These are phyloP conservation scores for Spinus olivaceus DNA, from an alignment of 2,797 vertebrate species.

Conservation along the genomic window DNA sequence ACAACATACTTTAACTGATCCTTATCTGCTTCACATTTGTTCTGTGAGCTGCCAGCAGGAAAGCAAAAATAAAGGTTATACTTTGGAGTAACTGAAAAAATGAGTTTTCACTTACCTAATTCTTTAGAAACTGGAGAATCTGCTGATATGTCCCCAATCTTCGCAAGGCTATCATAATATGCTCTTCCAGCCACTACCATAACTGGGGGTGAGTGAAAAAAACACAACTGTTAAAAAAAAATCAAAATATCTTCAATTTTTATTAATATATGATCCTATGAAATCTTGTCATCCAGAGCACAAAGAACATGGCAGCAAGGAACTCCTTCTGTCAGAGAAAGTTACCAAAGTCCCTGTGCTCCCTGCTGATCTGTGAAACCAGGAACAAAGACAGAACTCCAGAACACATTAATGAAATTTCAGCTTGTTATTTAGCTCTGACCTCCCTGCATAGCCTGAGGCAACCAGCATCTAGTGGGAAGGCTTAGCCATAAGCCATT, in stretches of 20 bases:
- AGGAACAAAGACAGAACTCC: background rate
- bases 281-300: background rate
- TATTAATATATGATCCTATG: background rate
- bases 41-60: background rate
- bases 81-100: background rate
- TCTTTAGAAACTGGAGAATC: constrained; percentile 92
- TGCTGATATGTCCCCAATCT: constrained; percentile 89
- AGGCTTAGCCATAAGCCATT: background rate
- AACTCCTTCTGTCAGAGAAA: background rate
- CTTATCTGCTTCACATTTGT: background rate
- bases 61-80: background rate
- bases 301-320: background rate
- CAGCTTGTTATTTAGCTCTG: background rate
- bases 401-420: background rate
- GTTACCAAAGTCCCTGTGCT: background rate
- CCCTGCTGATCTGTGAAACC: background rate
- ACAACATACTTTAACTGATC: background rate
- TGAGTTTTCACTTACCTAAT: constrained; percentile 82
- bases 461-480: background rate
- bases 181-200: constrained; percentile 91
- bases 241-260: background rate
- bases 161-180: constrained; percentile 94
- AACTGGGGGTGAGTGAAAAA: constrained; percentile 34
- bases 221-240: background rate
- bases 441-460: background rate